A percentile compares a stretch with the other conserved stretches of the same genome.
phyloP scores from a whole-genome alignment of 2,113 vertebrate species.

The Macquaria australasica region DNA sequence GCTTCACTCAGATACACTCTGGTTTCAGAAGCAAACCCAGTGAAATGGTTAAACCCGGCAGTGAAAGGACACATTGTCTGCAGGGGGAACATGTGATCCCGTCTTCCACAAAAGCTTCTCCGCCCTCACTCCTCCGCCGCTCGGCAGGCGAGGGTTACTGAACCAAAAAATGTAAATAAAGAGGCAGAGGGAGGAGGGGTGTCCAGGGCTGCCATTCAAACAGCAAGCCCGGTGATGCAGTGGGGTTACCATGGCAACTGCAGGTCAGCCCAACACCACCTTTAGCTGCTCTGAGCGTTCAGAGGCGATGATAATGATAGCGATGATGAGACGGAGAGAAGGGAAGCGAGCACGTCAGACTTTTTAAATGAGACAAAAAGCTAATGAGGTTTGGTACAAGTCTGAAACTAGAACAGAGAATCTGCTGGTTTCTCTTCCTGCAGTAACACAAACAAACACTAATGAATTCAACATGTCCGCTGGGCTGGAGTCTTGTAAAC shows the following conservation, averaged over 20 bases:
- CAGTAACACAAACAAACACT: background rate
- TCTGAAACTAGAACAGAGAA: background rate
- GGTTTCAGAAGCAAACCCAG: conserved; percentile 6
- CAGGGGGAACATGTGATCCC: conserved; percentile 55
- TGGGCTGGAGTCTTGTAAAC: conserved; percentile 28
- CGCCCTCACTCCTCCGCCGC: conserved; percentile 32
- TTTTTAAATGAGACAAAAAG: conserved; percentile 10
- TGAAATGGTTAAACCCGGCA: conserved; percentile 52
- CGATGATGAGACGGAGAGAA: background rate
- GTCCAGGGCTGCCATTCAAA: conserved; percentile 50
- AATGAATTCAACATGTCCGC: conserved; percentile 49
- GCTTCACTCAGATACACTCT: background rate
- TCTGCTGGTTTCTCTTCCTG: background rate
- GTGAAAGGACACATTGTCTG: conserved; percentile 53
- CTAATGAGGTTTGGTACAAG: conserved; percentile 16
- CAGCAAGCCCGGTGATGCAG: conserved; percentile 32
- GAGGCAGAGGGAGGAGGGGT: conserved; percentile 38
- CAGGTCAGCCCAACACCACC: conserved; percentile 84
- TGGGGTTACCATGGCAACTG: conserved; percentile 81
- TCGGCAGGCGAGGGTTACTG: conserved; percentile 51
- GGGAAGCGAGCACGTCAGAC: background rate
- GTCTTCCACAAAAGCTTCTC: conserved; percentile 64
- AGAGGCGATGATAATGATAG: conserved; percentile 31
- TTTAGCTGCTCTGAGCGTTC: conserved; percentile 78
- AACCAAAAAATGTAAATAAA: conserved; percentile 70